These are phyloP conservation scores for Bradynema listronoti DNA, from an alignment of 1,140 invertebrate genomes.

Conservation along the genomic window DNA sequence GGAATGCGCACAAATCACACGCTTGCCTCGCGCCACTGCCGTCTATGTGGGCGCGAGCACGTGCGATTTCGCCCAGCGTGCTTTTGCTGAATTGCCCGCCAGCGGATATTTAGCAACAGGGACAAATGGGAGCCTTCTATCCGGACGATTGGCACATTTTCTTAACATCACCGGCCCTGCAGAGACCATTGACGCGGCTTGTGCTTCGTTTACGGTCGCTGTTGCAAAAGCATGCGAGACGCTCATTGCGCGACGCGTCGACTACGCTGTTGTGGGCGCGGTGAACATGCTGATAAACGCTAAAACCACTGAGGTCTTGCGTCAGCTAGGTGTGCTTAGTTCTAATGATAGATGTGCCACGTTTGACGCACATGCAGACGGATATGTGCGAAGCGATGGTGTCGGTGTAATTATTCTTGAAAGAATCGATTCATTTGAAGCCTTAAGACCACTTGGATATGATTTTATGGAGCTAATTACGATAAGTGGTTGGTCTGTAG, in stretches of 20 bases:
- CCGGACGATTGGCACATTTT: slow-evolving; percentile 45
- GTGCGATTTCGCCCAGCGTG: slow-evolving; percentile 60
- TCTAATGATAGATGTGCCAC: slow-evolving; percentile 79
- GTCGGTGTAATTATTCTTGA: slow-evolving; percentile 74
- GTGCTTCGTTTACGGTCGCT: slow-evolving; percentile 80
- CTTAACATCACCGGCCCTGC: slow-evolving; percentile 68
- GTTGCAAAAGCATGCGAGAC: slow-evolving; percentile 71
- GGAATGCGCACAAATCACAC: slow-evolving; percentile 40
- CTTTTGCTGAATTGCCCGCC: slow-evolving; percentile 17
- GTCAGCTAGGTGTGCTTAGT: slow-evolving; percentile 76
- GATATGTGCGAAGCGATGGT: slow-evolving; percentile 83
- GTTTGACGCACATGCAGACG: slow-evolving; percentile 77
- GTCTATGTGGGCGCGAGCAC: slow-evolving; percentile 45
- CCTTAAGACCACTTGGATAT: slow-evolving; percentile 58
- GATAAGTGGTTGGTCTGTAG: slow-evolving; percentile 61
- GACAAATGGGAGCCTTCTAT: slow-evolving; percentile 37
- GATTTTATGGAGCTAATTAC: slow-evolving; percentile 71
- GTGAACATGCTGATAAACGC: slow-evolving; percentile 77
- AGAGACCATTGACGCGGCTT: slow-evolving; percentile 84
- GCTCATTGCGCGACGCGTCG: slow-evolving; percentile 74
- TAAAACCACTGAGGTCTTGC: slow-evolving; percentile 73
- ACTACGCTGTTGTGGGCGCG: slow-evolving; percentile 82
- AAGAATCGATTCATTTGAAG: slow-evolving; percentile 53
- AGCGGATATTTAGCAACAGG: slow-evolving; percentile 42
- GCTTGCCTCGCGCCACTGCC: slow-evolving; percentile 41